phyloP scores from a whole-genome alignment of 2,113 vertebrate genomes.

The Pseudorasbora parva region DNA sequence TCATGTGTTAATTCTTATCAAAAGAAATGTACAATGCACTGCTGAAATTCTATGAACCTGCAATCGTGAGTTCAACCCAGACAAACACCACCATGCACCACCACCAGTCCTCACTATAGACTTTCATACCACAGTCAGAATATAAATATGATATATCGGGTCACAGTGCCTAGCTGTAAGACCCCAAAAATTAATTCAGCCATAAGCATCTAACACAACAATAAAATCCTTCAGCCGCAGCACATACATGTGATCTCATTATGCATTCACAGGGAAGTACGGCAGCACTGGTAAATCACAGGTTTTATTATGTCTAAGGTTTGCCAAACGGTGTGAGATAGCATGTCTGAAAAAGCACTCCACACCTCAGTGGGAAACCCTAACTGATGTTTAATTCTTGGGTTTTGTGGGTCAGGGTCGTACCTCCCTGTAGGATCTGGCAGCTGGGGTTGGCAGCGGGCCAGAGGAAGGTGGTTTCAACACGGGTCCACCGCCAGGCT shows the following conservation, averaged over 20 bases:
- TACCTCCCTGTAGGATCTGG: constrained; percentile 63
- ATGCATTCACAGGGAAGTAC: background rate
- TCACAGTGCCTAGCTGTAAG: background rate
- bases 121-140: constrained; percentile 43
- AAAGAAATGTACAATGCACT: background rate
- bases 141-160: constrained; percentile 16
- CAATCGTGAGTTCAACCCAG: background rate
- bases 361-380: constrained; percentile 58
- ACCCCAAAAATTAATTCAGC: background rate
- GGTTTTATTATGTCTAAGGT: constrained; percentile 10
- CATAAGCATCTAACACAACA: constrained; percentile 5
- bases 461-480: constrained; percentile 63
- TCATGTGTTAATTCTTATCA: background rate
- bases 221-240: background rate
- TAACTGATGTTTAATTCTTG: constrained; percentile 61
- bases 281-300: constrained; percentile 9
- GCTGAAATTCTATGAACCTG: background rate
- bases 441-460: constrained; percentile 64
- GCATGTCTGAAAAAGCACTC: constrained; percentile 65
- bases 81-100: background rate
- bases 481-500: constrained; percentile 60
- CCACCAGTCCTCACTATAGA: background rate
- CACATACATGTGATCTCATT: constrained; percentile 16
- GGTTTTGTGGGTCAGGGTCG: constrained; percentile 56
- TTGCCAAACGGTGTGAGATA: constrained; percentile 56